Percentiles rank a stretch among this genome's conserved stretches.
phyloP scores from a whole-genome alignment of 2,888 invertebrate species.

The Zaprionus obscuricornis region DNA sequence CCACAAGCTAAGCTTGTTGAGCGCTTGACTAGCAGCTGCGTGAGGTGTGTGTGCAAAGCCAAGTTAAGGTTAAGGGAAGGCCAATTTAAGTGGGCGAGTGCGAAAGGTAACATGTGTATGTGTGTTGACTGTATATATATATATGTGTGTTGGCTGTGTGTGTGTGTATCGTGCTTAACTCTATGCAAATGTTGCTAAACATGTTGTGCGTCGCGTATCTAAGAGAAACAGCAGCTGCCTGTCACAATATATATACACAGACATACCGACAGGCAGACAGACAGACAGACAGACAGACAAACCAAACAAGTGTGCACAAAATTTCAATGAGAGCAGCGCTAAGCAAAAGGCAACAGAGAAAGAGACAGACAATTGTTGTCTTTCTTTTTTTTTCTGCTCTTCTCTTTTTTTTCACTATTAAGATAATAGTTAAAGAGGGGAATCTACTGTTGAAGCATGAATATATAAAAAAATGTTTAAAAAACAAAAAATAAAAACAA shows the following conservation, averaged over 20 bases:
- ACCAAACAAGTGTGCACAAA: constrained; percentile 29
- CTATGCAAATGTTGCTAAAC: constrained; percentile 58
- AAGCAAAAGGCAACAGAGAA: no score
- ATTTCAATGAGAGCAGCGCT: constrained; percentile 34
- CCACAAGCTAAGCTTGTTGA: no score
- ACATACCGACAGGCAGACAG: constrained; percentile 1
- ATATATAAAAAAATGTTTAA: no score
- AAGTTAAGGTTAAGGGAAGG: constrained; percentile 58
- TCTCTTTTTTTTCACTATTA: no score
- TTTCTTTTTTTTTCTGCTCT: no score
- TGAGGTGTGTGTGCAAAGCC: constrained; percentile 23
- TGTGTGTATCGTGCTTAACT: not conserved
- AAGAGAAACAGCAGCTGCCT: constrained; percentile 40
- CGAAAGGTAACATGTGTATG: constrained; percentile 20
- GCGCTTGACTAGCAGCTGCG: constrained; percentile 22
- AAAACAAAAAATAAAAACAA: no score
- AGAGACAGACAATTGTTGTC: no score
- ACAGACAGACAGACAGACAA: constrained; percentile 2
- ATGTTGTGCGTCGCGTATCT: constrained; percentile 37
- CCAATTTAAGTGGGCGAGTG: constrained; percentile 52
- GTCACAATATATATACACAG: constrained; percentile 15
- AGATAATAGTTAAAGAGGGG: no score
- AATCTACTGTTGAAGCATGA: no score
- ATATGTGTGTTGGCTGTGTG: not conserved
- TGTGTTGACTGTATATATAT: not conserved